Base-by-base conservation (phyloP, 2,888 invertebrate species). In the Mythimna impura region DNA sequence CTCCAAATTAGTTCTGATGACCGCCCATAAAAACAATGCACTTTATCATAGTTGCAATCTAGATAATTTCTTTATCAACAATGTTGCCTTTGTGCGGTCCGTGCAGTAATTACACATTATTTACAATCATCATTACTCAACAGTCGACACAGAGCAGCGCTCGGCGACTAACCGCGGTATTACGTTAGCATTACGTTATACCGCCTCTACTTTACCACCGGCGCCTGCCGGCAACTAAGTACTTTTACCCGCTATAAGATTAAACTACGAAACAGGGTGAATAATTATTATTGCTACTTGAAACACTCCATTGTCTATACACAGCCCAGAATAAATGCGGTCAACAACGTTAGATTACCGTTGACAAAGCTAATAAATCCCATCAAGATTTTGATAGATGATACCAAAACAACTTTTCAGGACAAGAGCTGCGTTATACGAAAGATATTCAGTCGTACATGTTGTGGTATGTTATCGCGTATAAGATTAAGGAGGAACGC, bases 401-500 rank as follows among this genome's bases (percentile, higher is more conserved):
- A 55, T 61, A 64, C 47, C 22, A 64, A 70, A 76, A 67, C 65
- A 64, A 71, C 47, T 78, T 71, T 70, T 71, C 76, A 82, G 89
- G 89, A 73, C 71, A 82, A 64, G 70, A 73, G 71, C 85, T 80
- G 85, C 86, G 88, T 89, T 87, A 94, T 87, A 84, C 84, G 86
- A 88, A 90, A 92, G 90, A 83, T 90, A 93, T 93, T 91, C 87
- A 69, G 71, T 77, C 86, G 85, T 88, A 86, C 86, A 86, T 87
- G 87, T 86, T 83, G 86, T 83, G 77, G 73, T 83, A 86, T 86
- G 85, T 92, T 93, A 93, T 94, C 93, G 86, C 89, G 89, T 90
- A 90, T 89, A 87, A 93, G 94, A 94, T 94, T 93, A 92, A 88
- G 76, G 86, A 91, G 91, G 95, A 94, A 95, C 94, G 93, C 89